phyloP scores from a whole-genome alignment of 1,140 invertebrate genomes.

The Drosophila obscura region DNA sequence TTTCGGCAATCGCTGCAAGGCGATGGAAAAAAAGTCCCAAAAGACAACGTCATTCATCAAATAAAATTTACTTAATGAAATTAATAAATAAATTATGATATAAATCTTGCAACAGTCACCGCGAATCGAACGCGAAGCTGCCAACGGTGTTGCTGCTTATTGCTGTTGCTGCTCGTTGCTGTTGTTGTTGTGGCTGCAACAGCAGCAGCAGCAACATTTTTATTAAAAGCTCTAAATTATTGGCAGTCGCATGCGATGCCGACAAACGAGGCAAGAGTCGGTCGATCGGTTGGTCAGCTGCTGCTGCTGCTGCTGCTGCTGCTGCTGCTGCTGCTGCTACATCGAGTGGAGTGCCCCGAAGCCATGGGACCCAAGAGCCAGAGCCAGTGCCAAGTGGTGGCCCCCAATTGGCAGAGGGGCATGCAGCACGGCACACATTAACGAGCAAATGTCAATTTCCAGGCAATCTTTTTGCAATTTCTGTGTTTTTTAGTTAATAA shows the following conservation, averaged over 20 bases:
- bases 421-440: slow-evolving; percentile 54
- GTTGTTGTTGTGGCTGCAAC: slow-evolving; percentile 31
- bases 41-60: slow-evolving; percentile 75
- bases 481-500: slow-evolving; percentile 73
- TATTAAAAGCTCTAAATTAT: slow-evolving; percentile 82
- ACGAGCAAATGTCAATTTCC: slow-evolving; percentile 80
- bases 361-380: slow-evolving; percentile 31
- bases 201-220: slow-evolving; percentile 67
- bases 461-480: slow-evolving; percentile 77
- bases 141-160: slow-evolving; percentile 31
- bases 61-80: slow-evolving; percentile 80
- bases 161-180: slow-evolving; percentile 16
- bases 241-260: slow-evolving; percentile 74
- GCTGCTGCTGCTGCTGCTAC: slow-evolving; percentile 9
- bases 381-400: slow-evolving; percentile 12
- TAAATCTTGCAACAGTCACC: slow-evolving; percentile 67
- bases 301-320: slow-evolving; percentile 14
- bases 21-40: slow-evolving; percentile 19
- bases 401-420: too few relatives aligned
- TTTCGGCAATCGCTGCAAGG: slow-evolving; percentile 49
- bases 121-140: slow-evolving; percentile 9
- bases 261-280: slow-evolving; percentile 57
- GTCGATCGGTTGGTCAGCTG: slow-evolving; percentile 35
- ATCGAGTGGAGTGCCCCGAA: not conserved
- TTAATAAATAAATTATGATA: slow-evolving; percentile 83